phyloP scores from a whole-genome alignment of 1,140 invertebrate species.

The Eumaeus atala region DNA sequence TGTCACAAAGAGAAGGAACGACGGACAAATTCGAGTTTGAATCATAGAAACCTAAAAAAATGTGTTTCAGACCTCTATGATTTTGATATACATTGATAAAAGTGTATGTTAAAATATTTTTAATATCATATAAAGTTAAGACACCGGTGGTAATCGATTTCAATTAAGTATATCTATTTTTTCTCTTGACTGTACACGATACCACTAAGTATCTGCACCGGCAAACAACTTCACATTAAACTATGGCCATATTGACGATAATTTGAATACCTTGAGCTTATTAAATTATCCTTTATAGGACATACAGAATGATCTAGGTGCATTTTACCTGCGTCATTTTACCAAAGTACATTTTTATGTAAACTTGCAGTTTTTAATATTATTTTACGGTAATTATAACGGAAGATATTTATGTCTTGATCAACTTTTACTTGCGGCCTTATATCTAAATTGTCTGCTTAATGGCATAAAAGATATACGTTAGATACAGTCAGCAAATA shows the following conservation, averaged over 20 bases:
- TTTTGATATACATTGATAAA: too few relatives aligned
- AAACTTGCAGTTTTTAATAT: neutral
- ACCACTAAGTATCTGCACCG: neutral
- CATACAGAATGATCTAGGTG: neutral
- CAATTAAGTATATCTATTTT: neutral
- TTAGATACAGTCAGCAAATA: too few relatives aligned
- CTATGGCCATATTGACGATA: conserved; percentile 4
- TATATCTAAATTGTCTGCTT: neutral
- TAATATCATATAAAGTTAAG: too few relatives aligned
- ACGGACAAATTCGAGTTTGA: too few relatives aligned
- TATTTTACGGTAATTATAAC: neutral
- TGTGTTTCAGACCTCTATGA: too few relatives aligned
- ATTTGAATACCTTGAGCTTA: neutral
- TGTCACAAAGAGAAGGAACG: too few relatives aligned
- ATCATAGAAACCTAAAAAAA: too few relatives aligned
- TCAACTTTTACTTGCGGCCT: neutral
- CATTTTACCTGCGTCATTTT: neutral
- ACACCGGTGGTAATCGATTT: neutral
- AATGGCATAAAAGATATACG: too few relatives aligned
- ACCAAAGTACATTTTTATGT: conserved; percentile 5
- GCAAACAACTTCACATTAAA: conserved; percentile 3
- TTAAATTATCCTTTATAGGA: conserved; percentile 7
- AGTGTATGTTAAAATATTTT: too few relatives aligned
- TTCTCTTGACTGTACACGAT: neutral
- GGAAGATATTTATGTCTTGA: conserved; percentile 3